Conservation (phyloP, 2,113 vertebrate species). For the Sarotherodon lohbergeri region DNA sequence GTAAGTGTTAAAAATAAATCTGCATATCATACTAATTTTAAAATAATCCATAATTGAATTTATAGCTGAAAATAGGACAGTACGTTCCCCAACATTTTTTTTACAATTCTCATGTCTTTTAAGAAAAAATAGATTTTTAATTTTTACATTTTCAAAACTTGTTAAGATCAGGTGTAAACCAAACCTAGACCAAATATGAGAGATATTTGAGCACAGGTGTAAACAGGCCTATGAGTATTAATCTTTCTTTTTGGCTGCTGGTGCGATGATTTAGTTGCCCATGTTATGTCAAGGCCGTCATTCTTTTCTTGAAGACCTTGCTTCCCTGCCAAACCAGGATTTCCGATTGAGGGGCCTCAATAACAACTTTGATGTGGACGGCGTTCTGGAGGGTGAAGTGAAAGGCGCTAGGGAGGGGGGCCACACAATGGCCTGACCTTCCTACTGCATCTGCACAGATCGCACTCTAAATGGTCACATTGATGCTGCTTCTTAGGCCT, state of each 20-base stretch:
- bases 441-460: slow-evolving; percentile 68
- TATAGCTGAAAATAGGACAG: background rate
- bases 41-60: background rate
- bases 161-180: background rate
- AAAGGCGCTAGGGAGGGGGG: slow-evolving; percentile 53
- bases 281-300: slow-evolving; percentile 61
- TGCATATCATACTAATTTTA: background rate
- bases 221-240: slow-evolving; percentile 28
- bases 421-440: slow-evolving; percentile 60
- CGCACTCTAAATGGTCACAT: slow-evolving; percentile 66
- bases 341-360: slow-evolving; percentile 67
- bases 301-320: slow-evolving; percentile 51
- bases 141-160: background rate
- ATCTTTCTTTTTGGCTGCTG: slow-evolving; percentile 26
- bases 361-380: slow-evolving; percentile 71
- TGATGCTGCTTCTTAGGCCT: slow-evolving; percentile 63
- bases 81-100: background rate
- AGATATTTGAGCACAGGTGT: slow-evolving; percentile 13
- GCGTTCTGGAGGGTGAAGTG: slow-evolving; percentile 52
- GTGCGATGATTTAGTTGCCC: slow-evolving; percentile 25
- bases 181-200: background rate
- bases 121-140: background rate
- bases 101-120: background rate
- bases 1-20: background rate
- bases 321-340: slow-evolving; percentile 68